These are phyloP conservation scores for Aphaenogaster floridana DNA, from an alignment of 1,140 invertebrate genomes.

Conservation along the genomic window DNA sequence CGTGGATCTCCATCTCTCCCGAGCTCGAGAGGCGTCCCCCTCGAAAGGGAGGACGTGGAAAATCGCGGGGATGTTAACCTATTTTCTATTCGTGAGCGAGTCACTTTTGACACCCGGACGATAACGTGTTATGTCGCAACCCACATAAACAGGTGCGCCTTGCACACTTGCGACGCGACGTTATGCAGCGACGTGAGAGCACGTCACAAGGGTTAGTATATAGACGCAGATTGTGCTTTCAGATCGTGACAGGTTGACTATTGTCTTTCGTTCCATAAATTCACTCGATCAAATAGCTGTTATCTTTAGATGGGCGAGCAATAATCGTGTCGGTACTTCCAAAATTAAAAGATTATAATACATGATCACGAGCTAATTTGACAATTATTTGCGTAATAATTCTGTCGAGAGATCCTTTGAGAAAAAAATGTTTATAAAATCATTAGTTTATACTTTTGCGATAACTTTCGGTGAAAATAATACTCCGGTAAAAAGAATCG, in stretches of 20 bases:
- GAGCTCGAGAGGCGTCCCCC: background rate
- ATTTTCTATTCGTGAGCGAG: constrained; percentile 5
- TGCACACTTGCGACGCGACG: constrained; percentile 25
- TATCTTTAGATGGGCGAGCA: background rate
- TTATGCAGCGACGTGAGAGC: background rate
- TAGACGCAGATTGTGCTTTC: constrained; percentile 11
- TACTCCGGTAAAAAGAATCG: no score
- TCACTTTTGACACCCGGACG: constrained; percentile 36
- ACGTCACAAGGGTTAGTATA: constrained; percentile 1
- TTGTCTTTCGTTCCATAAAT: background rate
- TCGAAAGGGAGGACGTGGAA: background rate
- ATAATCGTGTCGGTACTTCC: background rate
- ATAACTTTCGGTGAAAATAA: background rate
- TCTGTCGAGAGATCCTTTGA: background rate
- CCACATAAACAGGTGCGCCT: constrained; percentile 54
- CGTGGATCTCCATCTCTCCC: constrained; percentile 14
- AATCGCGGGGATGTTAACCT: background rate
- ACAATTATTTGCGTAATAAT: background rate
- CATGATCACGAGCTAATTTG: background rate
- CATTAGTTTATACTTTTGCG: background rate
- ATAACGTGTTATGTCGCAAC: constrained; percentile 24
- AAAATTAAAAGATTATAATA: background rate
- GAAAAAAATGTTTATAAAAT: background rate
- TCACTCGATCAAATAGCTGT: constrained; percentile 17
- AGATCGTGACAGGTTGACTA: constrained; percentile 41